Conservation (phyloP, 1,140 invertebrate genomes). For the Pogonomyrmex barbatus region DNA sequence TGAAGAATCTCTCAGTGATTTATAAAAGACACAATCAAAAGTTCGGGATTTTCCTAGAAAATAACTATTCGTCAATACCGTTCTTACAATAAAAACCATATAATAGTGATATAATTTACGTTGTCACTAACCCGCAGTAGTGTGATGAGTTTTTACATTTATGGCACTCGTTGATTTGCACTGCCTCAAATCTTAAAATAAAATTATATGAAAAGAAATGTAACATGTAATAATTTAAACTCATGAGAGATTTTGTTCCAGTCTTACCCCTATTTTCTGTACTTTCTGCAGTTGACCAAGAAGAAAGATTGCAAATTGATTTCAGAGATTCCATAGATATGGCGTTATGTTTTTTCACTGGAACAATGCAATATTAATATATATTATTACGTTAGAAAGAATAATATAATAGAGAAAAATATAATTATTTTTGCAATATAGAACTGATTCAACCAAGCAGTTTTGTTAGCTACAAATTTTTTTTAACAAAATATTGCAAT, state of each 20-base stretch:
- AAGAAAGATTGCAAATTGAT: conserved; percentile 75
- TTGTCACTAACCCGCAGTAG: conserved; percentile 69
- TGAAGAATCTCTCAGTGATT: conserved; percentile 22
- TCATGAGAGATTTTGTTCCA: conserved; percentile 21
- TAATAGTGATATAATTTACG: conserved; percentile 8
- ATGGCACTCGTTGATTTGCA: conserved; percentile 80
- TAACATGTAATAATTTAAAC: neutral
- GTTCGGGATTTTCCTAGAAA: conserved; percentile 37
- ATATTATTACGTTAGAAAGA: neutral
- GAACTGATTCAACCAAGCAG: neutral
- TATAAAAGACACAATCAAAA: conserved; percentile 36
- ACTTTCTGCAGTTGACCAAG: conserved; percentile 2
- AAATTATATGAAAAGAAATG: conserved; percentile 55
- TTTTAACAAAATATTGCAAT: neutral
- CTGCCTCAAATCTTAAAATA: conserved; percentile 77
- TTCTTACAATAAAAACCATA: conserved; percentile 6
- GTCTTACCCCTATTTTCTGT: conserved; percentile 37
- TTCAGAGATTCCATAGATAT: conserved; percentile 77
- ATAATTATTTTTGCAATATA: conserved; percentile 34
- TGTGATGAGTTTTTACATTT: conserved; percentile 70
- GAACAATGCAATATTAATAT: conserved; percentile 61
- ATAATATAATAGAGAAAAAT: neutral
- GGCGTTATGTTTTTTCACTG: conserved; percentile 80
- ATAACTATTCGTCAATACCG: neutral
- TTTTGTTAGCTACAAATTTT: neutral